These are phyloP conservation scores for Oncorhynchus nerka DNA, from an alignment of 2,113 vertebrate genomes.

Conservation along the genomic window DNA sequence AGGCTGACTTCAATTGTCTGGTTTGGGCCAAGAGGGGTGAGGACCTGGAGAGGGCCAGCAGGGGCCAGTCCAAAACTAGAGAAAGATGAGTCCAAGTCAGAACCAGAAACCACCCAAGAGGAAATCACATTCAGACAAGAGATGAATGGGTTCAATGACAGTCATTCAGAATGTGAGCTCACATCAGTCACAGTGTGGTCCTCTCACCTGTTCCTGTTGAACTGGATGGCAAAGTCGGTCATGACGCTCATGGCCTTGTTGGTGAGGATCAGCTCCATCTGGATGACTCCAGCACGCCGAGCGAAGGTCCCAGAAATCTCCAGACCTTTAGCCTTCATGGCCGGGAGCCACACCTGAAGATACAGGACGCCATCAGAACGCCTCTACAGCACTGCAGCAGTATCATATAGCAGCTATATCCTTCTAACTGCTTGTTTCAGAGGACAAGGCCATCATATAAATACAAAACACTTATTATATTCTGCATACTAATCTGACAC, in stretches of 20 bases:
- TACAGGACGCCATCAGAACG: not conserved
- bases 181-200: not conserved
- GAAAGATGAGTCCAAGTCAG: not conserved
- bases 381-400: not conserved
- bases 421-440: no score
- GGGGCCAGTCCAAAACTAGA: slow-evolving; percentile 91
- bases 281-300: slow-evolving; percentile 87
- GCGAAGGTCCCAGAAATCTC: slow-evolving; percentile 94
- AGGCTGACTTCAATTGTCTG: slow-evolving; percentile 90
- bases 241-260: slow-evolving; percentile 98
- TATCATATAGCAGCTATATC: not conserved
- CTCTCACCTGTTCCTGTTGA: slow-evolving; percentile 94
- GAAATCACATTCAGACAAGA: not conserved
- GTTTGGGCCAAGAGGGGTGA: slow-evolving; percentile 89
- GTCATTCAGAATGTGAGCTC: no score
- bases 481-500: no score
- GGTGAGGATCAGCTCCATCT: slow-evolving; percentile 92
- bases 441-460: no score
- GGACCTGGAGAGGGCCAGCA: slow-evolving; percentile 91
- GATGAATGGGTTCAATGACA: not conserved
- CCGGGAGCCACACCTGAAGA: slow-evolving; percentile 89
- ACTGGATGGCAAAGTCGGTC: slow-evolving; percentile 97
- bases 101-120: not conserved
- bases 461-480: no score
- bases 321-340: slow-evolving; percentile 95